These are phyloP conservation scores for Aphelenchoides fujianensis DNA, from an alignment of 1,140 invertebrate species.

Conservation along the genomic window DNA sequence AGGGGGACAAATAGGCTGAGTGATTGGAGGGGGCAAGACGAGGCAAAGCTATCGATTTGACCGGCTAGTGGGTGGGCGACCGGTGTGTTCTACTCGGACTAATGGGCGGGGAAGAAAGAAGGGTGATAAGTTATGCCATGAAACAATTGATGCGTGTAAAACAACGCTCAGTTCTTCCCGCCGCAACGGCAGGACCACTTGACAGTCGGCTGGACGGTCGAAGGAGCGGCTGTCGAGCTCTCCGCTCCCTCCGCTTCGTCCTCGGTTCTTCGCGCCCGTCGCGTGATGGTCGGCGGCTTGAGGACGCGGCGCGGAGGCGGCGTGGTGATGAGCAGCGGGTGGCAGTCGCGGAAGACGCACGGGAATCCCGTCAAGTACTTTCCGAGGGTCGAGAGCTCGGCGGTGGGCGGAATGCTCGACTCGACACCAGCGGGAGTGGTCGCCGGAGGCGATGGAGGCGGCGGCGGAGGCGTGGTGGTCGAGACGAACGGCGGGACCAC, in stretches of 20 bases:
- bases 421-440: too few species aligned
- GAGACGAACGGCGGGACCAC: not conserved
- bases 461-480: not conserved
- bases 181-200: not conserved
- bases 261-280: slow-evolving; percentile 3
- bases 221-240: not conserved
- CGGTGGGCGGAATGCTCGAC: not conserved
- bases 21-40: not conserved
- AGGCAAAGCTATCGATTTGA: too few species aligned
- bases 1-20: too few species aligned
- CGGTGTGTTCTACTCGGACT: too few species aligned
- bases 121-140: too few species aligned
- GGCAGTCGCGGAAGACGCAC: not conserved
- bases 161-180: not conserved
- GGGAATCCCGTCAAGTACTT: not conserved
- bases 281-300: not conserved
- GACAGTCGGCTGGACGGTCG: slow-evolving; percentile 1
- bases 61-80: too few species aligned
- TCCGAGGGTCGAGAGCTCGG: not conserved
- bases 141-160: not conserved
- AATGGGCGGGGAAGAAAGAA: too few species aligned
- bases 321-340: not conserved
- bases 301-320: not conserved
- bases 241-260: too few species aligned
- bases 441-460: too few species aligned